These are phyloP conservation scores for Tragelaphus strepsiceros DNA, from an alignment of 2,113 vertebrate species.

Conservation along the genomic window DNA sequence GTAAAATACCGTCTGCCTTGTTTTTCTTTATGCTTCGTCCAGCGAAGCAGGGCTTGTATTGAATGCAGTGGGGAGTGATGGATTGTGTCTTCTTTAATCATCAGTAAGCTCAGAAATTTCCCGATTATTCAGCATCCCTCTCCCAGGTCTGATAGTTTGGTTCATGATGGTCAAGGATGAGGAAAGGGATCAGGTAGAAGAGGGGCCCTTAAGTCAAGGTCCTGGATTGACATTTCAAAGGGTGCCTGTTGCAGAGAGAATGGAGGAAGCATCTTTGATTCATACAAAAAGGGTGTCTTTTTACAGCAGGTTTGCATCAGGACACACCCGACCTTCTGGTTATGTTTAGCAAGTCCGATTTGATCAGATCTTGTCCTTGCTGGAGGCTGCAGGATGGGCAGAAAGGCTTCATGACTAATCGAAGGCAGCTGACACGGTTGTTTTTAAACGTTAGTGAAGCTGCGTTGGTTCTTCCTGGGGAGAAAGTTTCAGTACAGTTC, in stretches of 20 bases:
- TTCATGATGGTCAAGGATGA: neutral
- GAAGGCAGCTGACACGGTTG: neutral
- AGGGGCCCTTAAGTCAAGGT: neutral
- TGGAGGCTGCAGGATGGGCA: neutral
- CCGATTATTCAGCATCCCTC: neutral
- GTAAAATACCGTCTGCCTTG: neutral
- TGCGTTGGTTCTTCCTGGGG: neutral
- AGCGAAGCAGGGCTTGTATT: no score
- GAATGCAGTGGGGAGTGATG: neutral
- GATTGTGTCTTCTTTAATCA: neutral
- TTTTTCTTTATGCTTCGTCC: neutral
- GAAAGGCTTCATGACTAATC: neutral
- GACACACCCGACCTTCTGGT: rapidly evolving
- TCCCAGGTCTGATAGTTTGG: neutral
- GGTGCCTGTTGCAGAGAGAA: neutral
- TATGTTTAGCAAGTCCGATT: rapidly evolving
- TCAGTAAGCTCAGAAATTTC: neutral
- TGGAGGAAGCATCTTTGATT: neutral
- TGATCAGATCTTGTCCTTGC: neutral
- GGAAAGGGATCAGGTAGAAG: no score
- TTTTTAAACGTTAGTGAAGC: neutral
- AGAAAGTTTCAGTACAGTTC: neutral
- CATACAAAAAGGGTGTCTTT: rapidly evolving
- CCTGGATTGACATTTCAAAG: neutral
- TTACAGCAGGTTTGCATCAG: neutral